Conservation (phyloP, 2,797 vertebrate species). For the Cheirogaleus major region DNA sequence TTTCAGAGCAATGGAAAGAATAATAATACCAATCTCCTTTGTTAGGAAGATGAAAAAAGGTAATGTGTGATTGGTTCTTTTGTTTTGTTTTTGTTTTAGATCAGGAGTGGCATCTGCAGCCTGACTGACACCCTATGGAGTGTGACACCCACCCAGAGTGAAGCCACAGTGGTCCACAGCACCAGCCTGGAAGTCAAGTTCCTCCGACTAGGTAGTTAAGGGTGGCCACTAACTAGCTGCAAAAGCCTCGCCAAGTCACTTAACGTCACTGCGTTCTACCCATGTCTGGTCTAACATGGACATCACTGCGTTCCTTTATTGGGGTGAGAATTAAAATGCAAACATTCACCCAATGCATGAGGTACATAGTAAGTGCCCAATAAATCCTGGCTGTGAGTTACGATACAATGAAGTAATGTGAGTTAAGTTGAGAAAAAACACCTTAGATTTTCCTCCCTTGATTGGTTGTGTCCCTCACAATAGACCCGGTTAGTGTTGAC, state of each 20-base stretch:
- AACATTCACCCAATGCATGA: neutral
- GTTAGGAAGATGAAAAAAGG: neutral
- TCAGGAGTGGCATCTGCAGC: neutral
- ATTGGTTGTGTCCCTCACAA: neutral
- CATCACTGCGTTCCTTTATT: accelerated
- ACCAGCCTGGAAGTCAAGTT: accelerated
- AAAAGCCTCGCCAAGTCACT: neutral
- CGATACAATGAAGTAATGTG: neutral
- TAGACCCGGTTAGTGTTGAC: neutral
- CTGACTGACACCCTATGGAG: accelerated
- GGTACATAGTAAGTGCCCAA: accelerated
- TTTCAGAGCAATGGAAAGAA: neutral
- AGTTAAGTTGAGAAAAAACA: neutral
- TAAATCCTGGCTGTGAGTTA: neutral
- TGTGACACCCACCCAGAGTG: neutral
- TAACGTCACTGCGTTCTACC: accelerated
- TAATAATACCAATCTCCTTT: neutral
- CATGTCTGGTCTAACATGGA: neutral
- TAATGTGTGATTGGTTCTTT: neutral
- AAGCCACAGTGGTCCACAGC: neutral
- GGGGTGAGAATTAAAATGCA: neutral
- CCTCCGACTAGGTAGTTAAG: no score
- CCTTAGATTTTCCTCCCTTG: neutral
- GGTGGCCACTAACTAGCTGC: neutral
- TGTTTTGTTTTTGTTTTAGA: neutral